Percentiles rank a stretch among this genome's conserved stretches.
These are phyloP conservation scores for Andrena bicolor DNA, from an alignment of 2,888 invertebrate genomes.

Conservation along the genomic window DNA sequence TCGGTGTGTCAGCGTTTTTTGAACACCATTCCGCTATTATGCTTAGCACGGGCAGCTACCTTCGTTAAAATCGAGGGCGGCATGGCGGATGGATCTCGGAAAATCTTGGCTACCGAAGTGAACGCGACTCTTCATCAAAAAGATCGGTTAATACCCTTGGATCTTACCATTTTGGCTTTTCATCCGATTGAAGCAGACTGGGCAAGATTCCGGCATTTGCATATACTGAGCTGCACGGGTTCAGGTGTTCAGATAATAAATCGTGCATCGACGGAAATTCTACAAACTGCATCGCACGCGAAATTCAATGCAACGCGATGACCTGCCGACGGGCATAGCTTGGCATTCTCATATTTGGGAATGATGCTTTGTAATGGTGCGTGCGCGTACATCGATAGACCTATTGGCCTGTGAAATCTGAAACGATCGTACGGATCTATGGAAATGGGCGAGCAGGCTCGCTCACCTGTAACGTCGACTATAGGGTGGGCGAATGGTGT, in stretches of 20 bases:
- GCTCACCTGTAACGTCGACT: not conserved
- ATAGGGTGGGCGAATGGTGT: not conserved
- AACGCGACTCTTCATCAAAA: not conserved
- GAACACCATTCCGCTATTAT: slow-evolving; percentile 44
- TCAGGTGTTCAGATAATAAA: not conserved
- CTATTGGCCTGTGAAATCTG: slow-evolving; percentile 32
- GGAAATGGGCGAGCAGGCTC: slow-evolving; percentile 25
- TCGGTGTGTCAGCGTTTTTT: slow-evolving; percentile 58
- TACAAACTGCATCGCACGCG: not conserved
- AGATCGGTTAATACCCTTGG: not conserved
- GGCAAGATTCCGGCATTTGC: no score
- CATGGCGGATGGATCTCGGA: not conserved
- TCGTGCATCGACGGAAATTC: slow-evolving; percentile 24
- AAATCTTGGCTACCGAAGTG: not conserved
- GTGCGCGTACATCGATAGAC: slow-evolving; percentile 13
- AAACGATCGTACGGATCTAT: slow-evolving; percentile 34
- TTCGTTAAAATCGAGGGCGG: slow-evolving; percentile 47
- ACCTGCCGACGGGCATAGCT: not conserved
- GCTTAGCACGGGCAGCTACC: slow-evolving; percentile 13
- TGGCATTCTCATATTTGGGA: slow-evolving; percentile 18
- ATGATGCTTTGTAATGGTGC: slow-evolving; percentile 31
- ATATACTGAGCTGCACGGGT: no score
- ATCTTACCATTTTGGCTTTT: not conserved
- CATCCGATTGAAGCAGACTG: not conserved
- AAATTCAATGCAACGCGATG: not conserved